These are phyloP conservation scores for Pristis pectinata DNA, from an alignment of 2,797 vertebrate species.

Conservation along the genomic window DNA sequence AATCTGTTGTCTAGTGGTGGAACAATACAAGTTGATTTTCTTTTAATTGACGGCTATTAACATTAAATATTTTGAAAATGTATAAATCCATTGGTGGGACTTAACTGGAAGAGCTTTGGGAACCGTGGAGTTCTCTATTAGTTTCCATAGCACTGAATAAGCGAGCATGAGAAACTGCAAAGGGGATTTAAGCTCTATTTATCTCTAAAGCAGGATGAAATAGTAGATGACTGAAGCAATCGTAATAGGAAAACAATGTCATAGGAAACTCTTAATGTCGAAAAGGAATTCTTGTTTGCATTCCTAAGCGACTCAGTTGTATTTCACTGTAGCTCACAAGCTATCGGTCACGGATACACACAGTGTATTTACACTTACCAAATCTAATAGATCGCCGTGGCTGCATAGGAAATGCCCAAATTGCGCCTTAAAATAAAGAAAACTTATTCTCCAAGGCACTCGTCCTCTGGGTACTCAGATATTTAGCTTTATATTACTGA, in stretches of 20 bases:
- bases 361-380: slow-evolving; percentile 32
- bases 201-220: background rate
- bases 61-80: background rate
- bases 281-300: background rate
- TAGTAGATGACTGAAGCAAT: background rate
- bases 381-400: background rate
- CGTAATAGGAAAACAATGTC: background rate
- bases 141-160: background rate
- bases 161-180: background rate
- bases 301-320: background rate
- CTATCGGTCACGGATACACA: background rate
- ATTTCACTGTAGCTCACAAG: background rate
- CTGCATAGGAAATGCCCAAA: background rate
- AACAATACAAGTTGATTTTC: background rate
- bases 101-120: background rate
- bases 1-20: background rate
- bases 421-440: background rate
- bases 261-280: background rate
- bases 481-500: slow-evolving; percentile 46
- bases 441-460: background rate
- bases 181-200: background rate
- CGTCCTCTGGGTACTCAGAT: background rate
- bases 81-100: background rate
- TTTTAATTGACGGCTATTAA: background rate
- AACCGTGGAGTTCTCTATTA: background rate